Conservation (phyloP, 2,888 invertebrate species). For the Elegia similella region DNA sequence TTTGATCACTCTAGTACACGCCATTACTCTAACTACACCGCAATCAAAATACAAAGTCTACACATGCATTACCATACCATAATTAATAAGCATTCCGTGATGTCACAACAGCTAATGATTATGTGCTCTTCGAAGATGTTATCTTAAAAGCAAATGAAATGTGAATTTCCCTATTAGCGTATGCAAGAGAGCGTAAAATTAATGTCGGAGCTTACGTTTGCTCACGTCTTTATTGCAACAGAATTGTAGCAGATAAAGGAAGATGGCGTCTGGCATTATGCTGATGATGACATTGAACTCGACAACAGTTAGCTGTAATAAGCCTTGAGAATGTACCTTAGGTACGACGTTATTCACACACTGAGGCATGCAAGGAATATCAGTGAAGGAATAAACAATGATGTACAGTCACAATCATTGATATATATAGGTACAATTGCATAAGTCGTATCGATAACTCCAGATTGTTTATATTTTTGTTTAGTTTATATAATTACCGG, state of each 20-base stretch:
- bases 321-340: slow-evolving; percentile 45
- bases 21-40: slow-evolving; percentile 20
- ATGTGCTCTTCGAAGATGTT: slow-evolving; percentile 47
- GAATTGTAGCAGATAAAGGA: slow-evolving; percentile 16
- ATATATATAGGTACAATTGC: too few species aligned
- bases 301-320: slow-evolving; percentile 49
- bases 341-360: slow-evolving; percentile 42
- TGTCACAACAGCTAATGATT: slow-evolving; percentile 54
- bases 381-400: neutral
- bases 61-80: slow-evolving; percentile 27
- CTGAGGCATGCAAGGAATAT: slow-evolving; percentile 43
- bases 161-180: slow-evolving; percentile 58
- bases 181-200: slow-evolving; percentile 55
- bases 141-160: slow-evolving; percentile 59
- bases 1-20: slow-evolving; percentile 38
- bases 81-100: slow-evolving; percentile 52
- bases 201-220: slow-evolving; percentile 28
- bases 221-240: slow-evolving; percentile 18
- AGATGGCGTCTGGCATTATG: slow-evolving; percentile 22
- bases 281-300: slow-evolving; percentile 33
- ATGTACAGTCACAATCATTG: too few species aligned
- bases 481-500: too few species aligned
- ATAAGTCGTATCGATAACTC: too few species aligned
- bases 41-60: slow-evolving; percentile 9
- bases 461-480: too few species aligned